Base-by-base conservation (phyloP, 2,888 invertebrate genomes). In the Cotesia congregata region DNA sequence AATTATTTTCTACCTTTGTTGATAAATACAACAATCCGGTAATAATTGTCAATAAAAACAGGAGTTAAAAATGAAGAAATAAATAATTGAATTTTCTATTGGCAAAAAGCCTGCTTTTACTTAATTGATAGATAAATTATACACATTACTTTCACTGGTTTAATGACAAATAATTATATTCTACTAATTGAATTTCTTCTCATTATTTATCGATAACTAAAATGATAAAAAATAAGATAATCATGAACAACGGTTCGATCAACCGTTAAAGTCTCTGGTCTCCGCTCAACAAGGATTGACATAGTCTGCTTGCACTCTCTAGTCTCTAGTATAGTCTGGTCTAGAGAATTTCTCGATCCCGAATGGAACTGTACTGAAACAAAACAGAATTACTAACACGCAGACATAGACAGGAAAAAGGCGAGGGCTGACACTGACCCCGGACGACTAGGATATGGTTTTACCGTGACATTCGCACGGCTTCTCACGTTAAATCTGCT, bases 221-320 rank as follows among this genome's bases (percentile, higher is more conserved):
- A 70, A 30, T 6, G 3, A 77, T 78, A 79, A 12, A 50, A 50
- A 50, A 50, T 50, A 50, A 50, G 6, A 50, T 30, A 50, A 50
- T 50, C 7, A 50, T 9, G 3, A 50, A 50, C 50, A 50, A 50
- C 50, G 50, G 83, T 81, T 82, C 77, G 82, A 84, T 85, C 85
- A 80, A 78, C 81, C 85, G 82, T 85, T 85, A 79, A 85, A 85
- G 83, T 85, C 85, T 85, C 84, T 74, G 72, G 83, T 85, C 85
- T 85, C 84, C 75, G 72, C 12, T n/a, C n/a, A 20, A n/a, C 64
- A 20, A 39, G 17, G 41, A 40, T 64, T 64, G 72, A 62, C 50
- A 50, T 12, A 50, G 50, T 50, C 50, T 50, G 50, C 50, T 50
- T 50, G 50, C 50, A 50, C 50, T 50, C 50, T 50, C 12, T 50